Base-by-base conservation (phyloP, 2,113 vertebrate genomes). In the Apodemus sylvaticus region DNA sequence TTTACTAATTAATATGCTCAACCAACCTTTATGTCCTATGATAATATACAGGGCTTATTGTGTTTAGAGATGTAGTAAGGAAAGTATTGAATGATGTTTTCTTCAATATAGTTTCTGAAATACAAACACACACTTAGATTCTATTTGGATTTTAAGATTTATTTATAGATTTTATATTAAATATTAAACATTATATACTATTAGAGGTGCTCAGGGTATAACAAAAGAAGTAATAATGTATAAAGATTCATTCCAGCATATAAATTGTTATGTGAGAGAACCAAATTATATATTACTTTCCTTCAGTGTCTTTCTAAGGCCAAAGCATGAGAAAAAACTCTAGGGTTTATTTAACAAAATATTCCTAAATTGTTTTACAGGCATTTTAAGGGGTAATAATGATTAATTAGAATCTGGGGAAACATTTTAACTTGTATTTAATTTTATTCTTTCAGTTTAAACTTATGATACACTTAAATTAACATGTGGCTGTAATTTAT, bases 1-100 rank as follows among this genome's bases (percentile, higher is more conserved):
- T 90, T 68, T 48, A n/a, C n/a, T 95, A 88, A 92, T 92, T 93
- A 94, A 86, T 89, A 77, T 6, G 81, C 12, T 39, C 31, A 94
- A 79, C 17, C 22, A 86, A 88, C 10, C 58, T 95, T 1, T 85
- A 26, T 87, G 39, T 39, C 26, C 48, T 73, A 14, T 92, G 42
- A 95, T 55, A 91, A 70, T 73, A 94, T 42, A 71, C 45, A 92
- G 7, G 7, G 16, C 7, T 45, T 78, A 20, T 68, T 62, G 8
- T 51, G 34, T 42, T 60, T 90, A 34, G 39, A 88, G 22, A 20
- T 12, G 31, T 17, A 86, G 5, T 51, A 13, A 91, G n/a, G 64
- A 71, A 95, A 90, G 45, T 71, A 92, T 86, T 42, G 9, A 77
- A 20, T 62, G 6, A 17, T 19, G 31, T 89, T 96, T 96, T 82